Evolutionary conservation across 2,113 vertebrate species (phyloP).

Genomic region (Cyrtonyx montezumae): DNA sequence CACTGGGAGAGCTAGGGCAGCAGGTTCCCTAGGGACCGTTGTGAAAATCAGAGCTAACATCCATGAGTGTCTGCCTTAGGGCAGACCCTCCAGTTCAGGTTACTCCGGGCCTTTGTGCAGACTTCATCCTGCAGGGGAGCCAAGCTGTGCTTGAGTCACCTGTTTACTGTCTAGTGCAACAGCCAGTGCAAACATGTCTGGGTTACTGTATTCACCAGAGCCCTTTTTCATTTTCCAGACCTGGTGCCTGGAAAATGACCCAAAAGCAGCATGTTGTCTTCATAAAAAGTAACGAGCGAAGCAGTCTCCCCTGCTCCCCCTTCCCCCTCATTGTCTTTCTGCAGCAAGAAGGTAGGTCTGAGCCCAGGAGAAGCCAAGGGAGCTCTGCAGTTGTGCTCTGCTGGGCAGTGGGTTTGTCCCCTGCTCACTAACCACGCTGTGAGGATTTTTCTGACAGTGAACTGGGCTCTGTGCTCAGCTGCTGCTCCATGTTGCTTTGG

Average conservation of each 20-base stretch:
- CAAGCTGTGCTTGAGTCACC: slow-evolving; percentile 66
- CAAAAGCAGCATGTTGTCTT: slow-evolving; percentile 55
- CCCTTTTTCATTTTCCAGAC: slow-evolving; percentile 53
- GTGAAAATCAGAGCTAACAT: slow-evolving; percentile 21
- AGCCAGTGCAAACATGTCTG: slow-evolving; percentile 70
- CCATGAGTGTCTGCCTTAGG: neutral
- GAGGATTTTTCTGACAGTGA: neutral
- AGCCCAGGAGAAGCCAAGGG: neutral
- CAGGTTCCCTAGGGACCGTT: neutral
- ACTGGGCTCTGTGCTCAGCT: neutral
- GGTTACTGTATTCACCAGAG: slow-evolving; percentile 50
- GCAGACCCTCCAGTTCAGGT: slow-evolving; percentile 47
- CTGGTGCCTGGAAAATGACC: slow-evolving; percentile 58
- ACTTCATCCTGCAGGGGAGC: slow-evolving; percentile 35
- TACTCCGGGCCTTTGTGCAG: slow-evolving; percentile 59
- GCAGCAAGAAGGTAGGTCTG: neutral
- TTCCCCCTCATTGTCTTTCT: neutral
- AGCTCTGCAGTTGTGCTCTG: neutral
- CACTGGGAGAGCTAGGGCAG: neutral
- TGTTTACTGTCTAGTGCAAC: slow-evolving; percentile 65
- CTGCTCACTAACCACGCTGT: neutral
- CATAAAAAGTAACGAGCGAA: slow-evolving; percentile 35
- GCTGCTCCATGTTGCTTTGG: neutral
- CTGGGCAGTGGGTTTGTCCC: neutral
- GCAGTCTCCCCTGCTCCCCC: neutral